Conservation (phyloP, 2,113 vertebrate species). For the Misgurnus mizolepis region DNA sequence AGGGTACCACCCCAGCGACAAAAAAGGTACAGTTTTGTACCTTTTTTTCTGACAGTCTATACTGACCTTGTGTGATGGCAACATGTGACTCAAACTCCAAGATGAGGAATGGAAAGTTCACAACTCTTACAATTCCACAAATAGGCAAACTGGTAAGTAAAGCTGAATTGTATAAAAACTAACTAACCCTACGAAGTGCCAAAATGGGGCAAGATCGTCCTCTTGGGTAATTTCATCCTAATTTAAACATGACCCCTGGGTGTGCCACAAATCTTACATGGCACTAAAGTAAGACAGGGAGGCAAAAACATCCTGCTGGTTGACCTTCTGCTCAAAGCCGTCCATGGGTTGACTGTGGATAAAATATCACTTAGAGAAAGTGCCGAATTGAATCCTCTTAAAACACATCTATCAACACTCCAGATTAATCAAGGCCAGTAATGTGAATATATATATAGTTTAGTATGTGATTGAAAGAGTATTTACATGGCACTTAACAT, state of each 20-base stretch:
- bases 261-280: not conserved
- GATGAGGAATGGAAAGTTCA: not conserved
- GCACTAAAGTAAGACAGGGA: not conserved
- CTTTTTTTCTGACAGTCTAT: not conserved
- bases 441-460: too few species aligned
- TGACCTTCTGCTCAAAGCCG: not conserved
- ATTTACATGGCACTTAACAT: too few species aligned
- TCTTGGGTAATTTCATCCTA: conserved; percentile 6
- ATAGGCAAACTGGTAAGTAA: not conserved
- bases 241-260: not conserved
- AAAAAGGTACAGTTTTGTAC: too few species aligned
- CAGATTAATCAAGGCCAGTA: too few species aligned
- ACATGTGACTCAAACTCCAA: conserved; percentile 42
- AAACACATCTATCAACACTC: too few species aligned
- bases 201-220: not conserved
- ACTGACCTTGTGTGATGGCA: conserved; percentile 50
- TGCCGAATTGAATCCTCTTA: too few species aligned
- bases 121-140: not conserved
- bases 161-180: too few species aligned
- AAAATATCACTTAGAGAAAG: not conserved
- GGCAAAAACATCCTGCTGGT: not conserved
- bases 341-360: not conserved
- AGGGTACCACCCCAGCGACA: too few species aligned
- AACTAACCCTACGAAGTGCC: too few species aligned
- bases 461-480: too few species aligned